A percentile compares a stretch with the other conserved stretches of the same genome.
These are phyloP conservation scores for Rhinophrynus dorsalis DNA, from an alignment of 2,797 vertebrate genomes.

Conservation along the genomic window DNA sequence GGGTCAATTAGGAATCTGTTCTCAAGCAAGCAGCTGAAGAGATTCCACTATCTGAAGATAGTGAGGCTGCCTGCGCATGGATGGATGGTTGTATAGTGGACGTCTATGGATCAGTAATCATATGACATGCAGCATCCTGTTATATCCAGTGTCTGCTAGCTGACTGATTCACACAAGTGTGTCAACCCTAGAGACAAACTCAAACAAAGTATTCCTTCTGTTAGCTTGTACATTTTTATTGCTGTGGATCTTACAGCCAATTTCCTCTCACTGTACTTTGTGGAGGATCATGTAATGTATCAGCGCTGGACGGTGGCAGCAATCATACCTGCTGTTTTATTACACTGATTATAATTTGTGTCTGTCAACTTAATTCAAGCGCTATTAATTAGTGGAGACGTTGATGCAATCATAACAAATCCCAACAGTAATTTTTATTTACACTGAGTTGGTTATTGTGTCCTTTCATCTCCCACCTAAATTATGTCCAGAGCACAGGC, in stretches of 20 bases:
- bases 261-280: constrained; percentile 19
- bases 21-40: neutral
- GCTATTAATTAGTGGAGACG: constrained; percentile 23
- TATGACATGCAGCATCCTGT: constrained; percentile 41
- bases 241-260: constrained; percentile 11
- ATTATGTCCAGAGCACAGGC: no score
- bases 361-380: constrained; percentile 3
- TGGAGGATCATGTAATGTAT: constrained; percentile 10
- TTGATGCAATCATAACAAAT: neutral
- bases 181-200: constrained; percentile 39
- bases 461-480: no score
- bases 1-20: neutral
- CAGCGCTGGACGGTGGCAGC: neutral
- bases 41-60: neutral
- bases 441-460: no score
- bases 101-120: constrained; percentile 32
- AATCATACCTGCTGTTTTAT: constrained; percentile 32
- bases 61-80: neutral
- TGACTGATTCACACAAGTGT: constrained; percentile 17
- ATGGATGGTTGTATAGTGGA: constrained; percentile 17
- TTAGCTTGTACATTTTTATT: constrained; percentile 26
- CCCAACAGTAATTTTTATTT: neutral
- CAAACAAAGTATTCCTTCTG: constrained; percentile 14
- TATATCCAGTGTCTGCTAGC: constrained; percentile 20
- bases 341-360: constrained; percentile 21